Conservation (phyloP, 2,113 vertebrate genomes). For the Mola mola region DNA sequence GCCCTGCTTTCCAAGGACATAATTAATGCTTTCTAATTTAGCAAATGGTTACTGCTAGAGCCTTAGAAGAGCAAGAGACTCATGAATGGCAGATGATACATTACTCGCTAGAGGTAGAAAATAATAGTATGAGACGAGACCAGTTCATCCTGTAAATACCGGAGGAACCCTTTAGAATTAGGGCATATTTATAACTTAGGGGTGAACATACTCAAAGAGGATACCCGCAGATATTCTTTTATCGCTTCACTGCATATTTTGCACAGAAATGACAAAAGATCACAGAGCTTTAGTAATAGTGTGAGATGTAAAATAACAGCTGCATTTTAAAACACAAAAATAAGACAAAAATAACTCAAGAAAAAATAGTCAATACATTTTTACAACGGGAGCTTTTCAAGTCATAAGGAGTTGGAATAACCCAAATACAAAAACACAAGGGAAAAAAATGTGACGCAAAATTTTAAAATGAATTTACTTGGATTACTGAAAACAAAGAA, state of each 20-base stretch:
- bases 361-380: too few species aligned
- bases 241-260: not conserved
- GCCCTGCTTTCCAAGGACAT: conserved; percentile 50
- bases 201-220: not conserved
- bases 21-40: conserved; percentile 72
- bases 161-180: not conserved
- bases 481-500: conserved; percentile 1
- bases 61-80: conserved; percentile 25
- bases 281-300: conserved; percentile 31
- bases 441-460: not conserved
- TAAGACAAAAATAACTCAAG: too few species aligned
- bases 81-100: conserved; percentile 50
- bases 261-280: conserved; percentile 4
- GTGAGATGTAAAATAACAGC: too few species aligned
- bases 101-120: conserved; percentile 27
- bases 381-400: too few species aligned
- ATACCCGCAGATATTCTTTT: conserved; percentile 5
- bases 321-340: too few species aligned
- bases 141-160: conserved; percentile 37
- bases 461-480: not conserved
- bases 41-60: conserved; percentile 60
- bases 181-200: conserved; percentile 3
- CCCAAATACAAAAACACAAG: not conserved
- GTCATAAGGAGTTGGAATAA: too few species aligned
- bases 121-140: conserved; percentile 24